phyloP scores from a whole-genome alignment of 2,797 vertebrate species.

The Tokudaia muenninki region DNA sequence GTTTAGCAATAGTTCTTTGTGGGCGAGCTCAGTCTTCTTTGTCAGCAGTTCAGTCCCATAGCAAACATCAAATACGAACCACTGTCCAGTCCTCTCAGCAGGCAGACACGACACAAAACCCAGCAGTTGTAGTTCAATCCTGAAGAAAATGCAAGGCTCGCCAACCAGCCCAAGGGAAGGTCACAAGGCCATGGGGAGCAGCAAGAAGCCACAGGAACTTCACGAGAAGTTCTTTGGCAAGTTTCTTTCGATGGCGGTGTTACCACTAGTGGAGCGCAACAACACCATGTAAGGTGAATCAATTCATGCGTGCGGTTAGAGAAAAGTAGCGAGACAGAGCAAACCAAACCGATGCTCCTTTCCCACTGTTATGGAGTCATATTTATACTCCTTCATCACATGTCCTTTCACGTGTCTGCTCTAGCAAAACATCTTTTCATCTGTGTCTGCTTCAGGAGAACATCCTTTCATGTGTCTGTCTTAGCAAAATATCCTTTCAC shows the following conservation, averaged over 20 bases:
- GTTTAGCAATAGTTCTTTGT: not conserved
- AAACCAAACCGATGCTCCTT: not conserved
- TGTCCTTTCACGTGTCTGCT: not conserved
- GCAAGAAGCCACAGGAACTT: not conserved
- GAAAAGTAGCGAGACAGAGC: not conserved
- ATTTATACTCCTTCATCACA: not conserved
- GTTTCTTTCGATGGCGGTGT: not conserved
- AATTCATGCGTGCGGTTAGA: not conserved
- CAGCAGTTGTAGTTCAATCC: not conserved
- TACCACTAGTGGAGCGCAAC: not conserved
- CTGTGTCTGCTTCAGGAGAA: not conserved
- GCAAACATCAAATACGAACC: too few relatives aligned
- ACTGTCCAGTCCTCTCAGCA: too few relatives aligned
- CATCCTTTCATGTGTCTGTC: not conserved
- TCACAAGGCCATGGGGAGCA: not conserved
- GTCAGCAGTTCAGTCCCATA: not conserved
- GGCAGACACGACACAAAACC: not conserved
- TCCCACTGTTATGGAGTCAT: not conserved
- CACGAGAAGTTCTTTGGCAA: not conserved
- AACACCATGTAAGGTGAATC: not conserved
- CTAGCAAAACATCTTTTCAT: not conserved
- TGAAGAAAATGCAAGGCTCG: not conserved
- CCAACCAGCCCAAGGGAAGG: not conserved
- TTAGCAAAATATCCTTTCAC: not conserved
- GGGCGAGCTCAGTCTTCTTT: not conserved